These are phyloP conservation scores for Griposia aprilina DNA, from an alignment of 2,888 invertebrate species.

Conservation along the genomic window DNA sequence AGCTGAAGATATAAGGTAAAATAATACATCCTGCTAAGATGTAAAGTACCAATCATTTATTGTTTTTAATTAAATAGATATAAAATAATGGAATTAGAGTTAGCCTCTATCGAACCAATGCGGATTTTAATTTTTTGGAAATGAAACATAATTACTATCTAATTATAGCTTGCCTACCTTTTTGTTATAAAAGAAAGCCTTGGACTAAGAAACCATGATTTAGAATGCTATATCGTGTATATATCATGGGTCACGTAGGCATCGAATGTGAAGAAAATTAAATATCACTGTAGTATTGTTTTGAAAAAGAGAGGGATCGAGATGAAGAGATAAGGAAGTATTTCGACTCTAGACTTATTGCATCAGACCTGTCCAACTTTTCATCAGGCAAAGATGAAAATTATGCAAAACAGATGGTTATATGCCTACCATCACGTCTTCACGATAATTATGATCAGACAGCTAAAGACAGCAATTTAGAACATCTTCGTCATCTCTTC, in stretches of 20 bases:
- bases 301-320: not conserved
- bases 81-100: not conserved
- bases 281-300: not conserved
- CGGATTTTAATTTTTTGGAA: no score
- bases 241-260: slow-evolving; percentile 53
- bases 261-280: not conserved
- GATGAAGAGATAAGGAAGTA: not conserved
- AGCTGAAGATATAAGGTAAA: not conserved
- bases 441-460: not conserved
- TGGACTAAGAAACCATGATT: slow-evolving; percentile 18
- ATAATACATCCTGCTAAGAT: not conserved
- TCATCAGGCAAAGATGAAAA: not conserved
- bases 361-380: not conserved
- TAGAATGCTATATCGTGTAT: not conserved
- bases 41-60: not conserved
- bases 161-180: not conserved
- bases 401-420: not conserved
- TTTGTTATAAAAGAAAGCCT: not conserved
- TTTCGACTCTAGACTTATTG: not conserved
- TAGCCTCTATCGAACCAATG: not conserved
- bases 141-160: no score
- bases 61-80: no score
- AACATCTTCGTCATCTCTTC: slow-evolving; percentile 26
- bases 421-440: not conserved
- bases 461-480: not conserved